Conservation (phyloP, 2,888 invertebrate species). For the Brachyptera putata region DNA sequence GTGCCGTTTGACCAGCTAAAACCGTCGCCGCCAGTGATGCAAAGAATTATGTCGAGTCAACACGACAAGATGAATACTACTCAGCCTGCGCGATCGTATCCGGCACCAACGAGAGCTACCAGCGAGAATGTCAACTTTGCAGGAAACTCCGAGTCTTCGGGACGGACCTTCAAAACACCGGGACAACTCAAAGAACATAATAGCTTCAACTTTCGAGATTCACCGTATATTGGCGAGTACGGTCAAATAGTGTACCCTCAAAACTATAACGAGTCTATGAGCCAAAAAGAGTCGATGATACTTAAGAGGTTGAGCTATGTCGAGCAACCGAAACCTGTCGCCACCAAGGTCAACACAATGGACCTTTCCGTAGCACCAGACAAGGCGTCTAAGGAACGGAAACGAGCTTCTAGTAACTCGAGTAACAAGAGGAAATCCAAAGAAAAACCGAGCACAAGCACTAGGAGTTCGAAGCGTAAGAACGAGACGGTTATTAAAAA, state of each 20-base stretch:
- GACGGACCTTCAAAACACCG: conserved; percentile 42
- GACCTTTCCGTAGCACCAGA: background rate
- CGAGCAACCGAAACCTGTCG: background rate
- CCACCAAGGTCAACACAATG: background rate
- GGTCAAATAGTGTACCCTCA: background rate
- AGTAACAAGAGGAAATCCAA: background rate
- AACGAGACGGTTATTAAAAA: background rate
- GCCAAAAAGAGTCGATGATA: conserved; percentile 13
- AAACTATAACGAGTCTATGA: background rate
- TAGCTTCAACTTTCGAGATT: background rate
- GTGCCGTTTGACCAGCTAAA: background rate
- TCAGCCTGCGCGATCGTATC: background rate
- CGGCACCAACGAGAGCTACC: background rate
- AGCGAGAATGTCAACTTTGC: conserved; percentile 11
- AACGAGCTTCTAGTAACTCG: background rate
- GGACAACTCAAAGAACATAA: conserved; percentile 43
- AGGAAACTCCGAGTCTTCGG: background rate
- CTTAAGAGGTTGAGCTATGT: conserved; percentile 7
- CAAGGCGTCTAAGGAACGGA: background rate
- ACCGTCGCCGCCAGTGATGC: background rate
- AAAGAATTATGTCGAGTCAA: background rate
- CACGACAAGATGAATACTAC: background rate
- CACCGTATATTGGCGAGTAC: background rate
- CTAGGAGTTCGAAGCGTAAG: conserved; percentile 3
- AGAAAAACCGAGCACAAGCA: background rate